Conservation (phyloP, 2,113 vertebrate genomes). For the Candoia aspera region DNA sequence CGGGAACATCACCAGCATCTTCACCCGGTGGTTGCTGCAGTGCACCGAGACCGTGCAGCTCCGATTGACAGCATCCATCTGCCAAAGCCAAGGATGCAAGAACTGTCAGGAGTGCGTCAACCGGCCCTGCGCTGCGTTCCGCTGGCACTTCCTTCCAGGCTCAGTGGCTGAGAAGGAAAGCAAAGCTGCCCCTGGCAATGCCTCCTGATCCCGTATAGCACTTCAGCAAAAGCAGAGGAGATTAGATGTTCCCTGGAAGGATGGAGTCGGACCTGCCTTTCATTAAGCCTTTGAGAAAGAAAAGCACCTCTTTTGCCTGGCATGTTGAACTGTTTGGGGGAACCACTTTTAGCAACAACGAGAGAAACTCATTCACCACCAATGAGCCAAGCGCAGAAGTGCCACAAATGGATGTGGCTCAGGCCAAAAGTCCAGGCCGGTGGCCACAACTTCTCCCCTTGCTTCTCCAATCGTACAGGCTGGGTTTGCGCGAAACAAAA, state of each 20-base stretch:
- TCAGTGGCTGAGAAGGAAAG: not conserved
- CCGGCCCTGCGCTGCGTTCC: not conserved
- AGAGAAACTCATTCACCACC: not conserved
- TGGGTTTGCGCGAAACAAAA: no score
- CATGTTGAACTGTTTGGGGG: not conserved
- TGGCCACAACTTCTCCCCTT: not conserved
- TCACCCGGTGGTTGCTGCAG: conserved; percentile 88
- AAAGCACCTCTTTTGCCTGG: not conserved
- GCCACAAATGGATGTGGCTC: no score
- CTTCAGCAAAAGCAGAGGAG: not conserved
- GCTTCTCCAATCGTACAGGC: no score
- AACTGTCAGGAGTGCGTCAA: accelerated
- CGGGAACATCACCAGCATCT: conserved; percentile 94
- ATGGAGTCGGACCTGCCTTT: not conserved
- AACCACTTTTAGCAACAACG: not conserved
- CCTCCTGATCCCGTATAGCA: not conserved
- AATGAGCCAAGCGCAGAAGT: not conserved
- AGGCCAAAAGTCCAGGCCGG: no score
- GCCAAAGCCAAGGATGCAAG: conserved; percentile 4
- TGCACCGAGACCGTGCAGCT: conserved; percentile 94
- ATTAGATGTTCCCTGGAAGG: not conserved
- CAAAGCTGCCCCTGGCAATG: not conserved
- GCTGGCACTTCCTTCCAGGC: not conserved
- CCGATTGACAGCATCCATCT: conserved; percentile 94
- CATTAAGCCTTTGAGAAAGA: not conserved